Base-by-base conservation (phyloP, 2,888 invertebrate species). In the Ceriagrion tenellum region DNA sequence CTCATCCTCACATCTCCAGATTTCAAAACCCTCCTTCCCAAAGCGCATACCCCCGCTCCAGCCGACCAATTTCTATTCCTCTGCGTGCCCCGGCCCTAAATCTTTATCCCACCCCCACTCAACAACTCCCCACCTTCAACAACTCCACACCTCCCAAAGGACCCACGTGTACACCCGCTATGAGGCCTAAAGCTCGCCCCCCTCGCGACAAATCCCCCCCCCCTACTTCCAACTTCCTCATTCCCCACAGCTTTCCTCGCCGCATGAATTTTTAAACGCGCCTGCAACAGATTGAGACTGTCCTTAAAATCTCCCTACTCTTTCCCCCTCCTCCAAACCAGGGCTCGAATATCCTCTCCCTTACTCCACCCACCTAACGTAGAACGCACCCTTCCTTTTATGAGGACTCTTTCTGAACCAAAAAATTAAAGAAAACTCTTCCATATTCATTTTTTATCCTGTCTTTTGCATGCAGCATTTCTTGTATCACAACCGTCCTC, bases 181-280 rank as follows among this genome's bases (percentile, higher is more conserved):
- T n/a, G n/a, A n/a, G n/a, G n/a, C n/a, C n/a, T n/a, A n/a, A n/a
- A n/a, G n/a, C n/a, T n/a, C n/a, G n/a, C n/a, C n/a, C n/a, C n/a
- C n/a, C n/a, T n/a, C n/a, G 55, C 35, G 16, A 69, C 0, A n/a
- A 10, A 8, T n/a, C 20, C 35, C 16, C 56, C 8, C 56, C 26
- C 63, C 90, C 88, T n/a, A 47, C 55, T 40, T 30, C 95, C 89
- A 89, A 16, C 0, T 40, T 26, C 26, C 47, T 47, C 23, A 40
- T 40, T 47, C 47, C 16, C 93, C 59, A 30, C 18, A 47, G 13
- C 56, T 59, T 59, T 59, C 59, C 63, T 69, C 40, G 26, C 26
- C 55, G n/a, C 47, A 74, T 93, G 93, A 69, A 93, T 93, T 93
- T 69, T 93, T 93, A 93, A 93, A n/a, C 63, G 63, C 40, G 30